phyloP scores from a whole-genome alignment of 2,888 invertebrate genomes.

The Heliothis peltigera region DNA sequence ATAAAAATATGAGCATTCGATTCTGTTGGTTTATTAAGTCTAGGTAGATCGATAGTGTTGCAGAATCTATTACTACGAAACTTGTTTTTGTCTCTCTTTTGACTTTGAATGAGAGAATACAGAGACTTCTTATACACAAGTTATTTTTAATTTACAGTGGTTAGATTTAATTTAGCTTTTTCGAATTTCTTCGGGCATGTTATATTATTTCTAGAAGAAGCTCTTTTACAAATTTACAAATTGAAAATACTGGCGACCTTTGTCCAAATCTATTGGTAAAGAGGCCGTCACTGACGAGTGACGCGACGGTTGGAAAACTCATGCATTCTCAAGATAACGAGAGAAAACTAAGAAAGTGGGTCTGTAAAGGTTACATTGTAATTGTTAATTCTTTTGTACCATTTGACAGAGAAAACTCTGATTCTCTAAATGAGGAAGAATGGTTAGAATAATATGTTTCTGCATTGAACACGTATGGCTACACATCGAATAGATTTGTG shows the following conservation, averaged over 20 bases:
- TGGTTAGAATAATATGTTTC: slow-evolving; percentile 3
- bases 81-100: background rate
- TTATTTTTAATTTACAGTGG: background rate
- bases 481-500: too few species aligned
- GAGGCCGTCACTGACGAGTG: background rate
- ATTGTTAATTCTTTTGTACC: slow-evolving; percentile 14
- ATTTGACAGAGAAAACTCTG: slow-evolving; percentile 15
- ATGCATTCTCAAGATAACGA: slow-evolving; percentile 6
- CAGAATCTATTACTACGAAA: background rate
- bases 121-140: background rate
- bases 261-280: background rate
- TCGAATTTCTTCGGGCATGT: too few species aligned
- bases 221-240: too few species aligned
- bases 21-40: background rate
- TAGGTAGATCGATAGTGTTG: background rate
- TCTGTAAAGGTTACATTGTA: slow-evolving; percentile 17
- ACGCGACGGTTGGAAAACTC: background rate
- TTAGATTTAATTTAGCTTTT: background rate
- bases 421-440: slow-evolving; percentile 18
- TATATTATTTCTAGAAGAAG: too few species aligned
- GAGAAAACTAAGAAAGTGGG: slow-evolving; percentile 25
- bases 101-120: background rate
- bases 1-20: background rate
- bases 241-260: background rate
- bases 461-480: background rate